Conservation (phyloP, 1,140 invertebrate species). For the Aphis gossypii region DNA sequence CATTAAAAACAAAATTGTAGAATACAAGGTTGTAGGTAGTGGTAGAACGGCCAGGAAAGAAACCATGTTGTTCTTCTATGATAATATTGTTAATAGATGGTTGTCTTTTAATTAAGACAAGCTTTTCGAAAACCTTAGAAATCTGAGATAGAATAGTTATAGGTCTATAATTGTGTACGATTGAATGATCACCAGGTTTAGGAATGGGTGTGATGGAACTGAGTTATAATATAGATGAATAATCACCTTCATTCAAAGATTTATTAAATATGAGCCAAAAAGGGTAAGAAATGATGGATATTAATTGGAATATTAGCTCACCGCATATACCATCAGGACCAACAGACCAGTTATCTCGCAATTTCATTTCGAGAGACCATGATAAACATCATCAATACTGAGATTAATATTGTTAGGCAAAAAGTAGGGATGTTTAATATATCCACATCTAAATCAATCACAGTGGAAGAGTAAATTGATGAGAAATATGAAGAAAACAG, state of each 20-base stretch:
- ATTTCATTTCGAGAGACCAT: not conserved
- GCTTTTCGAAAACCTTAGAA: not conserved
- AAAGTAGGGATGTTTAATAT: too few relatives aligned
- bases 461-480: too few relatives aligned
- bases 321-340: not conserved
- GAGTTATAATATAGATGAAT: not conserved
- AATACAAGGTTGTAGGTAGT: not conserved
- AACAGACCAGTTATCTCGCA: not conserved
- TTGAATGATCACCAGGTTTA: not conserved
- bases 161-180: not conserved
- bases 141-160: not conserved
- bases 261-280: not conserved
- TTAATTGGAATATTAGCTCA: not conserved
- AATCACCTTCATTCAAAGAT: not conserved
- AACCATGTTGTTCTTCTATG: not conserved
- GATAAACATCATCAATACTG: not conserved
- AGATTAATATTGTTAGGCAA: not conserved
- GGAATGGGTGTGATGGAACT: not conserved
- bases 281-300: not conserved
- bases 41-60: not conserved
- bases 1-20: not conserved
- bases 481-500: too few relatives aligned
- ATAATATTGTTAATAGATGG: not conserved
- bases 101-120: not conserved
- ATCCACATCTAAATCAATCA: too few relatives aligned